Conservation (phyloP, 2,113 vertebrate genomes). For the Brachypteracias leptosomus region DNA sequence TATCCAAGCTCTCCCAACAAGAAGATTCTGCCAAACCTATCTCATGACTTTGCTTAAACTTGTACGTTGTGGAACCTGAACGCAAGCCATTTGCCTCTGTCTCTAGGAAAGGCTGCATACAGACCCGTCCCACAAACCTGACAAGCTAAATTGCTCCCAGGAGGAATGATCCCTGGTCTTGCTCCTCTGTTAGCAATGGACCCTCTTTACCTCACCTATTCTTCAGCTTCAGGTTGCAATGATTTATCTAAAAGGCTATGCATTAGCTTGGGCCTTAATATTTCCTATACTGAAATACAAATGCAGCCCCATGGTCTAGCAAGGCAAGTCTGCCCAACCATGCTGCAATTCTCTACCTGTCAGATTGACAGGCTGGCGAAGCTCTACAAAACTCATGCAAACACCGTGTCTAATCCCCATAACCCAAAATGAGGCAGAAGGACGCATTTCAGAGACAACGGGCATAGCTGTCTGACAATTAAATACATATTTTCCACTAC, state of each 20-base stretch:
- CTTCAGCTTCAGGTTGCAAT: not conserved
- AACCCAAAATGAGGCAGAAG: not conserved
- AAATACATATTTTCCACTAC: not conserved
- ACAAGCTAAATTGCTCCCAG: not conserved
- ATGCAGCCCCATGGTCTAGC: not conserved
- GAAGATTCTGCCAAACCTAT: not conserved
- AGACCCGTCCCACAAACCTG: not conserved
- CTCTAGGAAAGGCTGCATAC: not conserved
- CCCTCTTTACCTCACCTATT: not conserved
- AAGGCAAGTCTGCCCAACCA: not conserved
- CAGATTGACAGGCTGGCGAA: not conserved
- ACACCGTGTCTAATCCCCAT: not conserved
- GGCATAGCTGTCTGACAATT: not conserved
- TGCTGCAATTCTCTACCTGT: not conserved
- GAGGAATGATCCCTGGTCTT: not conserved
- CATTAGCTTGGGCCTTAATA: not conserved
- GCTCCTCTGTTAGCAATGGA: not conserved
- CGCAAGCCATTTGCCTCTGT: not conserved
- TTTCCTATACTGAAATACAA: not conserved
- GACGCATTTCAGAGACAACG: not conserved
- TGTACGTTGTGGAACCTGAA: not conserved
- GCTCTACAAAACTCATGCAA: not conserved
- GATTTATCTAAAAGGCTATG: not conserved
- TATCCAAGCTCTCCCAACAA: not conserved
- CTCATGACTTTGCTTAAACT: not conserved